Percentiles rank a stretch among this genome's conserved stretches.
These are phyloP conservation scores for Drosophila kurseongensis DNA, from an alignment of 1,140 invertebrate genomes.

Conservation along the genomic window DNA sequence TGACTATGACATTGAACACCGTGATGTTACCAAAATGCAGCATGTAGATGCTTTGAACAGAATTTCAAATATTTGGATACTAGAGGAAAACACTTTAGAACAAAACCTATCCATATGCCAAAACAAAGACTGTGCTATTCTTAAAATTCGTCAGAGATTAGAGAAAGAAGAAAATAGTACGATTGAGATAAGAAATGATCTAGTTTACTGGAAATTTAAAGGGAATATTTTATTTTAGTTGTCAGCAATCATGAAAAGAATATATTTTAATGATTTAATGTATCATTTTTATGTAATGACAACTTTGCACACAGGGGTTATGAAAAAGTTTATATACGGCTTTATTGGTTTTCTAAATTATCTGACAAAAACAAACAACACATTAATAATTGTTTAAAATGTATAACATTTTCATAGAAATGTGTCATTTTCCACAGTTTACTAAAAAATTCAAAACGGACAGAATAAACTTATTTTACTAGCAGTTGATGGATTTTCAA, in stretches of 20 bases:
- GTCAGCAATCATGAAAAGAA: too few species aligned
- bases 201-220: neutral
- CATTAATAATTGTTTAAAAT: too few species aligned
- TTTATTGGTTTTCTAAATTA: too few species aligned
- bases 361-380: too few species aligned
- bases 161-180: neutral
- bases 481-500: neutral
- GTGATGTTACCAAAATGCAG: neutral
- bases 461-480: neutral
- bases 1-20: neutral
- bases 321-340: too few species aligned
- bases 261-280: too few species aligned
- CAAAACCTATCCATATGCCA: conserved; percentile 1
- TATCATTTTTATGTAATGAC: too few species aligned
- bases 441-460: neutral
- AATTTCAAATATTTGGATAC: neutral
- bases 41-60: neutral
- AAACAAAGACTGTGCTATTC: neutral
- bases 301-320: too few species aligned
- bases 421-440: neutral
- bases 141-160: neutral
- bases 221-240: too few species aligned
- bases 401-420: too few species aligned
- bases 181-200: too few species aligned
- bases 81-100: neutral